Percentiles rank a stretch among this genome's conserved stretches.
phyloP scores from a whole-genome alignment of 2,888 invertebrate genomes.

The Melieria crassipennis region DNA sequence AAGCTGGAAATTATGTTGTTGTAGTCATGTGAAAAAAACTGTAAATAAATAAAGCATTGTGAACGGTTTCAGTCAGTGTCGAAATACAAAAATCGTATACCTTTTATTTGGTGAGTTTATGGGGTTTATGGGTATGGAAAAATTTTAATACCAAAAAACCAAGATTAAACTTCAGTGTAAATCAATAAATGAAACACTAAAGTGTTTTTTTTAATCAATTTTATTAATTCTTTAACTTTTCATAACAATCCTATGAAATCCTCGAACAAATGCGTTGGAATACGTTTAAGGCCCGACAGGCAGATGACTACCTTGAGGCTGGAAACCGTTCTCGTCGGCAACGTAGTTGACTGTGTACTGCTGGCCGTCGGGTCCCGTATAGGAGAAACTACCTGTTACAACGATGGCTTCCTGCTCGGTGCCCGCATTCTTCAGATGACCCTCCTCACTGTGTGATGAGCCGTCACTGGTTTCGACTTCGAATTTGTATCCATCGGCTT shows the following conservation, averaged over 20 bases:
- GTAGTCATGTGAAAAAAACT: constrained; percentile 30
- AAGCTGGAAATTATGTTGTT: constrained; percentile 39
- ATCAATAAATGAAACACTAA: too few relatives aligned
- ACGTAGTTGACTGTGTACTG: constrained; percentile 66
- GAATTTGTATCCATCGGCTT: constrained; percentile 37
- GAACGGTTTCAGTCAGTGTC: constrained; percentile 44
- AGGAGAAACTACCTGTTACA: constrained; percentile 49
- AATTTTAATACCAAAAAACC: too few relatives aligned
- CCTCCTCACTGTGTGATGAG: constrained; percentile 44
- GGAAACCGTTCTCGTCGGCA: constrained; percentile 68
- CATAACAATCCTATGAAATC: background rate
- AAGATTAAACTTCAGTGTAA: too few relatives aligned
- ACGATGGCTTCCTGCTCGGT: constrained; percentile 46
- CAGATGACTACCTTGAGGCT: constrained; percentile 57
- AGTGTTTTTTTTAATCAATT: background rate
- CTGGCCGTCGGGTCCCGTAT: constrained; percentile 48
- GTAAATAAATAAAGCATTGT: constrained; percentile 26
- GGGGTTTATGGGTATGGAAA: too few relatives aligned
- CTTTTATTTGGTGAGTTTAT: too few relatives aligned
- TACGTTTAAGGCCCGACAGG: constrained; percentile 35
- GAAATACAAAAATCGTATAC: constrained; percentile 23
- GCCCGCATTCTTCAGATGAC: constrained; percentile 45
- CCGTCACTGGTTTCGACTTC: constrained; percentile 54
- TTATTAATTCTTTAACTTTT: background rate
- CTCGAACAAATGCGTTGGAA: background rate